These are phyloP conservation scores for Sigmodon hispidus DNA, from an alignment of 2,113 vertebrate genomes.

Conservation along the genomic window DNA sequence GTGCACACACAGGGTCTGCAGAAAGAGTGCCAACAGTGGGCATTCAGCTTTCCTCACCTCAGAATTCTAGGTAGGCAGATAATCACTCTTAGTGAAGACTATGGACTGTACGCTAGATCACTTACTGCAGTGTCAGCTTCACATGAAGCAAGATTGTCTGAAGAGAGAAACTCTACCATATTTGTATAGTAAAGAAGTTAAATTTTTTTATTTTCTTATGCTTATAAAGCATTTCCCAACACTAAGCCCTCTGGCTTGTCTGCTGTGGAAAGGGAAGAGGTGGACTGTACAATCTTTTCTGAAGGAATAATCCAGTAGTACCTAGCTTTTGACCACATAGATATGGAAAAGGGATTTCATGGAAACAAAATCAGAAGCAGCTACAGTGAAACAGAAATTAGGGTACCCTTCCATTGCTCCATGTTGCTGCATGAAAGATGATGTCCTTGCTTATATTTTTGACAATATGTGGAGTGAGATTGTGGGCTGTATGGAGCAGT, in stretches of 20 bases:
- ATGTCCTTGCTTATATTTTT: too few relatives aligned
- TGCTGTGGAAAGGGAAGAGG: slow-evolving; percentile 77
- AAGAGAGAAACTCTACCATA: slow-evolving; percentile 85
- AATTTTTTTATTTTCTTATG: slow-evolving; percentile 83
- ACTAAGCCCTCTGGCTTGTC: slow-evolving; percentile 69
- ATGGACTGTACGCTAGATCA: slow-evolving; percentile 89
- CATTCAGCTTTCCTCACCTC: slow-evolving; percentile 93
- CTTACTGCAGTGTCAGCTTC: slow-evolving; percentile 76
- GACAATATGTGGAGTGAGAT: too few relatives aligned
- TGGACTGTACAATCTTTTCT: slow-evolving; percentile 88
- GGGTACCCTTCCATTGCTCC: too few relatives aligned
- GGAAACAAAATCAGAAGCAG: too few relatives aligned
- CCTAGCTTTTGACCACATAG: slow-evolving; percentile 92
- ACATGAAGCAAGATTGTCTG: slow-evolving; percentile 64
- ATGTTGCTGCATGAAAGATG: too few relatives aligned
- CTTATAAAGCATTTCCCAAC: slow-evolving; percentile 79
- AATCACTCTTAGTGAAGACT: slow-evolving; percentile 92
- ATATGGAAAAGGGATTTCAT: too few relatives aligned
- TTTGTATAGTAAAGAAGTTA: slow-evolving; percentile 92
- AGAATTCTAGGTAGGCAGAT: slow-evolving; percentile 94
- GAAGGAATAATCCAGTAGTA: slow-evolving; percentile 97
- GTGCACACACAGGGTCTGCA: slow-evolving; percentile 87
- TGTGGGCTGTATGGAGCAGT: too few relatives aligned
- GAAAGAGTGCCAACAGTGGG: slow-evolving; percentile 96
- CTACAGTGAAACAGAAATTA: too few relatives aligned